Evolutionary conservation across 2,797 vertebrate species (phyloP), one percentile per base, ranked within the genome.

Genomic region (Myotis findleyi): DNA sequence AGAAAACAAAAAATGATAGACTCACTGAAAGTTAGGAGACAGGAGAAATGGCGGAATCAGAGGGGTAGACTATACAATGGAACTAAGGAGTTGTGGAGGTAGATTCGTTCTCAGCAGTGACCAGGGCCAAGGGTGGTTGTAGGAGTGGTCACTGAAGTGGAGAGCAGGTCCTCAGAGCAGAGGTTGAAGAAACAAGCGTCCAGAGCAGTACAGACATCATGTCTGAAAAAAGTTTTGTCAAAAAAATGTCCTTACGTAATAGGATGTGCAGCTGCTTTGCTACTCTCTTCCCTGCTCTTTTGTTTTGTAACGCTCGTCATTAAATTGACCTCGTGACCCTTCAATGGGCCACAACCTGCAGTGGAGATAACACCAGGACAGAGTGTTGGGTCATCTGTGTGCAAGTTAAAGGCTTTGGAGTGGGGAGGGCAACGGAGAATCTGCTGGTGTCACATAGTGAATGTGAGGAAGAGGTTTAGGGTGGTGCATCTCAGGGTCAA

Each of bases 311-410:
- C 14, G 21, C 12, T 83, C 2, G 5, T 72, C 23, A 51, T 69
- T 94, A 41, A 75, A 55, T 12, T 82, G 69, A 93, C 83, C 79
- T 55, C 66, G 66, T 71, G 47, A 59, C 20, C 53, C 36, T 57
- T 62, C 30, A 33, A 33, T 81, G 49, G n/a, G 8, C 69, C n/a
- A 66, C 47, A 23, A 25, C 30, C 33, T 36, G 4, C 33, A 64
- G 20, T 69, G 18, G 51, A 44, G 18, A 53, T 89, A 80, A 27
- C 51, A n/a, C 71, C 6, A 5, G 71, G 33, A 25, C 51, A 66
- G 38, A 69, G 38, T 51, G 11, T 36, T 68, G 44, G 21, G 21
- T 38, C 51, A 64, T 87, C 25, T 23, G 1, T 57, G 30, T 68
- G 12, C 49, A 92, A 64, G 66, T 41, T 57, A 57, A 87, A 87